phyloP scores from a whole-genome alignment of 1,140 invertebrate genomes.

The Bombus terrestris region DNA sequence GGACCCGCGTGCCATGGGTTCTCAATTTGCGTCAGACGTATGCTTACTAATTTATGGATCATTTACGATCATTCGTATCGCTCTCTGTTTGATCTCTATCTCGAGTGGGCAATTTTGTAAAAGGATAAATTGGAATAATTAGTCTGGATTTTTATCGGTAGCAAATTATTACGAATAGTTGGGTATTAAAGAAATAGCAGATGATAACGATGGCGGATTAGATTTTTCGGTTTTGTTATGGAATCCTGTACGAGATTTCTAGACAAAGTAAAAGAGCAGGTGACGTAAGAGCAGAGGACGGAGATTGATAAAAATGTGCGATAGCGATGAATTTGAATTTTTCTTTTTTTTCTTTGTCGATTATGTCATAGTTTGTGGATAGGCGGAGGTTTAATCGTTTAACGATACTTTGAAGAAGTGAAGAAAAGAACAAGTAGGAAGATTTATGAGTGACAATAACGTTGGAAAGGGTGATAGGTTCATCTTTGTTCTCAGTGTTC shows the following conservation, averaged over 20 bases:
- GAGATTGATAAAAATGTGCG: background rate
- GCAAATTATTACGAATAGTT: background rate
- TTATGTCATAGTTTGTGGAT: too few species aligned
- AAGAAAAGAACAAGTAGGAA: too few species aligned
- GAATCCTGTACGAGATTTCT: too few species aligned
- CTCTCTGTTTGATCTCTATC: too few species aligned
- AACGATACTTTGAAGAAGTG: background rate
- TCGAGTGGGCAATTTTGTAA: background rate
- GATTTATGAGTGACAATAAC: conserved; percentile 23
- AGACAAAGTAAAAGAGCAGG: too few species aligned
- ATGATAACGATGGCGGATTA: too few species aligned
- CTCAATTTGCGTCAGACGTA: conserved; percentile 69
- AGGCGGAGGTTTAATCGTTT: background rate
- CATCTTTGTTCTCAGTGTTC: conserved; percentile 46
- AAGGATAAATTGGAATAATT: background rate
- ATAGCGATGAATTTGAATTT: background rate
- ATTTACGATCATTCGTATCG: background rate
- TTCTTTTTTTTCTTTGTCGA: background rate
- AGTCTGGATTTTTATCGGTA: background rate
- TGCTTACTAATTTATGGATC: conserved; percentile 13
- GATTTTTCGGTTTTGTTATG: too few species aligned
- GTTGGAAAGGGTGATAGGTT: conserved; percentile 6
- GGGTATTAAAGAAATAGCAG: too few species aligned
- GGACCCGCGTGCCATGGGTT: conserved; percentile 75
- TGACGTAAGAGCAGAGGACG: too few species aligned